phyloP scores from a whole-genome alignment of 2,113 vertebrate species.

The Periophthalmodon schlosseri region DNA sequence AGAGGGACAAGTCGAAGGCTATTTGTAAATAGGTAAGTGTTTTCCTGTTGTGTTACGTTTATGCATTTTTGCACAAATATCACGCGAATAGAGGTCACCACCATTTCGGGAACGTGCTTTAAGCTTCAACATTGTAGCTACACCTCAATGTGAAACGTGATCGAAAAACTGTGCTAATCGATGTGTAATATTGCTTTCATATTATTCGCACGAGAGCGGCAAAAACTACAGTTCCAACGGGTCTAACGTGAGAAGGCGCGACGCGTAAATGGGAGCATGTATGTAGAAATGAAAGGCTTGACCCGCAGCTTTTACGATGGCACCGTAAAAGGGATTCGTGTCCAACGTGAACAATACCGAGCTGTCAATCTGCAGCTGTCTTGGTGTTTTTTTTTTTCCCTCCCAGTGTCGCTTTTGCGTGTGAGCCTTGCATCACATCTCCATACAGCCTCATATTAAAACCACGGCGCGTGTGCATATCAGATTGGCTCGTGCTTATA shows the following conservation, averaged over 20 bases:
- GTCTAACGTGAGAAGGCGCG: slow-evolving; percentile 13
- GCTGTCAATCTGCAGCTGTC: neutral
- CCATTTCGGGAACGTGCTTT: slow-evolving; percentile 23
- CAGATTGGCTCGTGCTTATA: slow-evolving; percentile 17
- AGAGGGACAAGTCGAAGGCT: slow-evolving; percentile 64
- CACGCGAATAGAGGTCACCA: slow-evolving; percentile 39
- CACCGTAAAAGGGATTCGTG: neutral
- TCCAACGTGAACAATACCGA: neutral
- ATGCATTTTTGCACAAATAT: neutral
- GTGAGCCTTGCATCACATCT: slow-evolving; percentile 15
- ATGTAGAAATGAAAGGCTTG: slow-evolving; percentile 18
- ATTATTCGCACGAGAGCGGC: neutral
- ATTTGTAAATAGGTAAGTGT: slow-evolving; percentile 69
- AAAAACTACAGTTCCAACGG: neutral
- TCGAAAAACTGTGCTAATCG: neutral
- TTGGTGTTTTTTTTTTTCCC: neutral
- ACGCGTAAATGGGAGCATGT: slow-evolving; percentile 18
- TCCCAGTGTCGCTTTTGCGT: neutral
- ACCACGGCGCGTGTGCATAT: slow-evolving; percentile 13
- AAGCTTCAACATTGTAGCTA: neutral
- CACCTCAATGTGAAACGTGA: neutral
- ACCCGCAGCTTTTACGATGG: slow-evolving; percentile 30
- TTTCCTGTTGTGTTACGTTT: neutral
- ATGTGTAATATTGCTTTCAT: neutral
- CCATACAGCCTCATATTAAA: slow-evolving; percentile 4